Base-by-base conservation (phyloP, 53 echinoderm and acorn worm species). In the Echinarachnius parma region DNA sequence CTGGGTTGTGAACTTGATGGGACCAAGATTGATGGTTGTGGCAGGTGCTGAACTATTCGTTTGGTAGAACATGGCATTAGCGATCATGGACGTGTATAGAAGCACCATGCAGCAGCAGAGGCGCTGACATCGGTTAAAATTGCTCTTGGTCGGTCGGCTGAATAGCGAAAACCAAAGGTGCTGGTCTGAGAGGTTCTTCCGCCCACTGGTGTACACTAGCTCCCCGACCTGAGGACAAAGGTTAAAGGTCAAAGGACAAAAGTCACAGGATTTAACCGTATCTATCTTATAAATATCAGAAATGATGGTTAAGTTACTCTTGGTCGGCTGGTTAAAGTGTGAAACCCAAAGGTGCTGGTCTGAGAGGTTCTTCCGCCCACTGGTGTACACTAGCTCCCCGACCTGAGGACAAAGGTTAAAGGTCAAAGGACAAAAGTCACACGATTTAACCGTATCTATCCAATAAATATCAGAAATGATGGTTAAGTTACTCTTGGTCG, bases 321-420 rank as follows among this genome's bases (percentile, higher is more conserved):
- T 60, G 5, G 81, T 89, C 3, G 89, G 89, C 3, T 84, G 89
- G 46, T 68, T 84, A 65, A 89, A 81, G 3, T 84, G 69, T 4
- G 89, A 89, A 58, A 89, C 84, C 89, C 89, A 89, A n/a, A 89
- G 81, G 45, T 89, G 89, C 34, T 81, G 79, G 27, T 89, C 89
- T 15, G 81, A 89, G 25, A 89, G 77, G 37, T 80, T 62, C 32
- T 71, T 76, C 2, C 89, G 84, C 16, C 80, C 80, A 33, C 69
- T 67, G 32, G 84, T 76, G 77, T 77, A 81, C 58, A 89, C 81
- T n/a, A 89, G 81, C 31, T 80, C 69, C 5, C 74, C 57, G 4
- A 72, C 74, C 74, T 72, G 23, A 4, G 50, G n/a, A n/a, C n/a
- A n/a, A n/a, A n/a, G n/a, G n/a, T n/a, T n/a, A n/a, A n/a, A n/a